Evolutionary conservation across 2,888 invertebrate genomes (phyloP), one percentile per base, ranked within the genome.

Genomic region (Xylota sylvarum): DNA sequence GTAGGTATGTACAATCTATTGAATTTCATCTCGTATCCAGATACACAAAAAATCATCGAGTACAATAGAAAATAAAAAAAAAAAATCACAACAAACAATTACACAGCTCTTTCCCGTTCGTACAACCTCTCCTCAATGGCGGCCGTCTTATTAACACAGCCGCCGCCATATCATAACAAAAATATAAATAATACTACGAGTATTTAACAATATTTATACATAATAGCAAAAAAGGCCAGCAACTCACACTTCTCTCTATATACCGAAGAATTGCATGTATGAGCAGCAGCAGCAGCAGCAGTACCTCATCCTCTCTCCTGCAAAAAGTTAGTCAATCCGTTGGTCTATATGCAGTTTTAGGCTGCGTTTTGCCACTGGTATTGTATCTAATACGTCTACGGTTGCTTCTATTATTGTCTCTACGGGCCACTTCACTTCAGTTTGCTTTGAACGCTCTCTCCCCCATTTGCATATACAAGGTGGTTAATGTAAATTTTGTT

Each of bases 401-500:
- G 60, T 32, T 37, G 64, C 30, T 46, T 35, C 17, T 70, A 32
- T 37, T 70, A 19, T 55, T 62, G 27, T 73, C 17, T 69, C 56
- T 67, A 46, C 35, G 56, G 56, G 58, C 43, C 72, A 62, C 40
- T 64, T 72, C 52, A 64, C 70, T 48, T 30, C 40, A 65, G 58
- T 46, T 48, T 52, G 52, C 32, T 52, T 35, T 60, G 14, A 35
- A 74, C 27, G 69, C 60, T 67, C 74, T 81, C 69, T 74, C 67
- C 74, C 60, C 17, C 67, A 46, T 46, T 46, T 67, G 52, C 52
- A 52, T 56, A 70, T 17, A 70, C 46, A 70, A 65, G 37, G 60
- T 70, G 65, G 67, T 58, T 72, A 65, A 72, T 85, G 85, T 77
- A 77, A 82, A 82, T 77, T 73, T 67, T 56, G 40, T 55, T 56